Base-by-base conservation (phyloP, 2,888 invertebrate species). In the Sepiola atlantica region DNA sequence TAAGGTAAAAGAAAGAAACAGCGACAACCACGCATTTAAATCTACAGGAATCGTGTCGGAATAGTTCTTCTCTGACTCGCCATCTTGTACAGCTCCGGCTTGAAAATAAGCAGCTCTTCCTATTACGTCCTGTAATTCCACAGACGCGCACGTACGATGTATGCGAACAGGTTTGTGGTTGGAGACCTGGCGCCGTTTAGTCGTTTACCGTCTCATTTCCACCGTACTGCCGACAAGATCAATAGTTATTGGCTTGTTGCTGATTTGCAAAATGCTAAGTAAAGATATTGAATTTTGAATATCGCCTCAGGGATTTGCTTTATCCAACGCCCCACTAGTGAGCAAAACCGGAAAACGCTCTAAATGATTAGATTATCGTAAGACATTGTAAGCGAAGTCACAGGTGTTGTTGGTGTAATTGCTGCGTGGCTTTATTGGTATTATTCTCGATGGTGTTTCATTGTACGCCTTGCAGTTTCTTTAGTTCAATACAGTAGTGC, bases 201-300 rank as follows among this genome's bases (percentile, higher is more conserved):
- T 77, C 77, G 77, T 1, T 18, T 12, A 28, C 28, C 12, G n/a
- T 77, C 77, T 77, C 0, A 32, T 77, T n/a, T n/a, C n/a, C n/a
- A 77, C n/a, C 77, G 77, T 32, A n/a, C n/a, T n/a, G 12, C 8
- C 77, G n/a, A n/a, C 77, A n/a, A 16, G 77, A 77, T n/a, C 77
- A 77, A n/a, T n/a, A n/a, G n/a, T n/a, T 77, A 32, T 77, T 77
- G 32, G n/a, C 21, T 77, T 16, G 8, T 77, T 77, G n/a, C n/a
- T 77, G 77, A 77, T 77, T 77, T 77, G 77, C 77, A 77, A 77
- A 77, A 77, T 77, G 77, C 77, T 77, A 77, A n/a, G n/a, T 32
- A n/a, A n/a, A 77, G 77, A 77, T 77, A 77, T 77, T n/a, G 77
- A n/a, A 77, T n/a, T 45, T 45, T 77, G 77, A 77, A 77, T 77